Percentiles rank a stretch among this genome's conserved stretches.
Conservation (phyloP, 2,888 invertebrate genomes). For the Serrognathus titanus region DNA sequence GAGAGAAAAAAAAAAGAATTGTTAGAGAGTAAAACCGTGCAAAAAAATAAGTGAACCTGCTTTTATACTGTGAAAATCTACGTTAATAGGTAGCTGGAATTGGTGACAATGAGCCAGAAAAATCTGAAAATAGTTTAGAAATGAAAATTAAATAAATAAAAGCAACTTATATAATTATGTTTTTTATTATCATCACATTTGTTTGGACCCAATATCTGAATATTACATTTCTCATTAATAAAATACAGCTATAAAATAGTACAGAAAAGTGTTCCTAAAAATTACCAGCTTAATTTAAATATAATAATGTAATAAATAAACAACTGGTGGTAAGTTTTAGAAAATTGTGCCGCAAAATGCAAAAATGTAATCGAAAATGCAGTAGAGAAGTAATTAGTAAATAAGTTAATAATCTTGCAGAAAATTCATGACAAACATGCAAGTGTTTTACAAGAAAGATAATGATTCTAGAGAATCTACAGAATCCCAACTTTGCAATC, state of each 20-base stretch:
- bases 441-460: slow-evolving; percentile 45
- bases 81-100: slow-evolving; percentile 44
- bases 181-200: slow-evolving; percentile 30
- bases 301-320: neutral
- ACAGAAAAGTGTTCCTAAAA: neutral
- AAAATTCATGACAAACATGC: slow-evolving; percentile 39
- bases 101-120: slow-evolving; percentile 49
- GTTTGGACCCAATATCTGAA: slow-evolving; percentile 38
- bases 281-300: neutral
- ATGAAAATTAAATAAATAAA: slow-evolving; percentile 32
- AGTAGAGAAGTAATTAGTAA: neutral
- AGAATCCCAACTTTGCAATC: slow-evolving; percentile 51
- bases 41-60: slow-evolving; percentile 24
- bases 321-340: neutral
- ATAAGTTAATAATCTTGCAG: neutral
- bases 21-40: slow-evolving; percentile 30
- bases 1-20: slow-evolving; percentile 33
- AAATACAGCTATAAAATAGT: neutral
- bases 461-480: slow-evolving; percentile 52
- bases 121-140: slow-evolving; percentile 45
- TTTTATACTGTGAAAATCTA: slow-evolving; percentile 21
- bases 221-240: slow-evolving; percentile 1
- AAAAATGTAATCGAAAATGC: slow-evolving; percentile 3
- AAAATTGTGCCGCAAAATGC: neutral
- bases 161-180: slow-evolving; percentile 29